Evolutionary conservation across 1,140 invertebrate species (phyloP), one percentile per base, ranked within the genome.

Genomic region (Drosophila insularis): DNA sequence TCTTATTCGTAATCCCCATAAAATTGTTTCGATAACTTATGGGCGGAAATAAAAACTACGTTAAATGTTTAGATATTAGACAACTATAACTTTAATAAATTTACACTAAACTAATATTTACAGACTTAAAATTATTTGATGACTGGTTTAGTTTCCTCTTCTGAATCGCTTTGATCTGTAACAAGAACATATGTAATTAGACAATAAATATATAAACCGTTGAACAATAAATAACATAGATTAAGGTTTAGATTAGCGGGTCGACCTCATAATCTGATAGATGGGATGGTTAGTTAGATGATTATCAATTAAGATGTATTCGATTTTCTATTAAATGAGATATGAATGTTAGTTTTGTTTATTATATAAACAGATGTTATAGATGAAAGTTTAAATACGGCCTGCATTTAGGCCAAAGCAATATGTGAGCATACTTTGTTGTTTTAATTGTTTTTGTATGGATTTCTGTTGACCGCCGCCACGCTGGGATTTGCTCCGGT

Each of bases 141-240:
- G 55, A 80, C 53, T 46, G 55, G 69, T 37, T 62, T 89, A 13
- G 53, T 67, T 58, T 89, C 86, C 46, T 78, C 86, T 63, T 89
- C 86, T 1, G 78, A 80, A 59, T 86, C 85, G 64, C 81, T 81
- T 23, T 71, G 32, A 67, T 71, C 85, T 90, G 66, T 0, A 79
- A 76, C 21, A 58, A 35, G 14, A 58, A 32, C 14, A 17, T 4
- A 58, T 6, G 19, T 13, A 11, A 2, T 50, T 50, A 56, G 2
- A 56, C 6, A 14, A 8, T 35, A 8, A 35, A 1, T 4, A 32
- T 4, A 32, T 10, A 32, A n/a, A n/a, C 17, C 23, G 23, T 23
- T 4, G 4, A 23, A 23, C 0, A 23, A 23, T 23, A 23, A 23
- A 17, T 55, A 14, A 5, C 5, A 10, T 13, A 37, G 19, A 11